Conservation (phyloP, 2,797 vertebrate species). For the Anabacerthia variegaticeps region DNA sequence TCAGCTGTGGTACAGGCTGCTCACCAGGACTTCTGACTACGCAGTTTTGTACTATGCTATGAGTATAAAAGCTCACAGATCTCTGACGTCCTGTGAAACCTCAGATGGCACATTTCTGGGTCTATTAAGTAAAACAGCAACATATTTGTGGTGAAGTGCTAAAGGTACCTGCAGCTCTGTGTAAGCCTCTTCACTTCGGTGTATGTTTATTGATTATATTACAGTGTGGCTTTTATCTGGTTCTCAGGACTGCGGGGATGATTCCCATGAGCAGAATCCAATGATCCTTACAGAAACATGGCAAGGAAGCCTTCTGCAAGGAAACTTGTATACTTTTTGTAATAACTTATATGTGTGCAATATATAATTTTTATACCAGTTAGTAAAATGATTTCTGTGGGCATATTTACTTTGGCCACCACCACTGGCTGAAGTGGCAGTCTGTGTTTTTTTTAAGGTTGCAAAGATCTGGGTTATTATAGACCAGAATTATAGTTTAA, state of each 20-base stretch:
- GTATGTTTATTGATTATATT: background rate
- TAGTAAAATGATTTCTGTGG: background rate
- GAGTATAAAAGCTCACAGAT: background rate
- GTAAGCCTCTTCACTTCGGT: background rate
- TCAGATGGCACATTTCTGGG: accelerated
- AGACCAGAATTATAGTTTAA: background rate
- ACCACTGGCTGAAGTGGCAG: background rate
- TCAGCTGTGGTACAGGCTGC: too few species aligned
- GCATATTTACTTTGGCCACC: background rate
- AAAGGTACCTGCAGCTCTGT: too few species aligned
- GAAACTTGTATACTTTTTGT: background rate
- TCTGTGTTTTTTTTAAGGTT: background rate
- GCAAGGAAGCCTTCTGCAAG: background rate
- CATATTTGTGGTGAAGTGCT: background rate
- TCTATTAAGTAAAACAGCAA: background rate
- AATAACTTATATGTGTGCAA: background rate
- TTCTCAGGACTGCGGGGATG: background rate
- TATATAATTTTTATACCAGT: background rate
- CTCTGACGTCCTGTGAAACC: background rate
- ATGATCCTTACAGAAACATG: background rate
- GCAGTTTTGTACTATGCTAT: background rate
- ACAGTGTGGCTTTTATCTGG: background rate
- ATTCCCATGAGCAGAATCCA: background rate
- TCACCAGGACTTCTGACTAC: background rate
- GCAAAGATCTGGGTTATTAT: background rate